These are phyloP conservation scores for Hedychridium roseum DNA, from an alignment of 2,888 invertebrate species.

Conservation along the genomic window DNA sequence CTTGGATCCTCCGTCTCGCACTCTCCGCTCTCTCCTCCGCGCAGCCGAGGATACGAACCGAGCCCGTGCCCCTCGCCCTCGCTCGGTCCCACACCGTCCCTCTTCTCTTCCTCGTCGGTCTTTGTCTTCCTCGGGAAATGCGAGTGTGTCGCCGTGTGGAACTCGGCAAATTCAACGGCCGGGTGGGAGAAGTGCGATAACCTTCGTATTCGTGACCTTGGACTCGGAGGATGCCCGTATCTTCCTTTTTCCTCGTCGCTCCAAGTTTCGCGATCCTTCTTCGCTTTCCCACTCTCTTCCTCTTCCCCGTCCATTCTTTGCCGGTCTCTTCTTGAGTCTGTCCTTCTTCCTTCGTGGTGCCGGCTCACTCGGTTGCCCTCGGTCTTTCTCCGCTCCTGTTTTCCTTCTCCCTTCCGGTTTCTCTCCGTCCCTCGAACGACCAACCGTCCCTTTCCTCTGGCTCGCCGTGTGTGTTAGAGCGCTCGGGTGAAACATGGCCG, in stretches of 20 bases:
- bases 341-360: slow-evolving; percentile 18
- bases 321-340: too few relatives aligned
- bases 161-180: slow-evolving; percentile 26
- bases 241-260: slow-evolving; percentile 9
- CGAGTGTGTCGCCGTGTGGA: slow-evolving; percentile 22
- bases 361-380: too few relatives aligned
- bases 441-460: slow-evolving; percentile 7
- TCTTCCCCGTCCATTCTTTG: background rate
- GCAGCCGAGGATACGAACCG: background rate
- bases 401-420: background rate
- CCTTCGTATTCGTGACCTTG: slow-evolving; percentile 58
- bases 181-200: slow-evolving; percentile 47
- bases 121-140: slow-evolving; percentile 19
- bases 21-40: background rate
- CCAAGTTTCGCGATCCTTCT: slow-evolving; percentile 4
- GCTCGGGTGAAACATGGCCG: slow-evolving; percentile 44
- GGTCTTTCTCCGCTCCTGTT: slow-evolving; percentile 5
- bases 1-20: background rate
- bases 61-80: background rate
- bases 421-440: slow-evolving; percentile 2
- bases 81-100: background rate
- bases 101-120: too few relatives aligned
- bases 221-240: slow-evolving; percentile 33
- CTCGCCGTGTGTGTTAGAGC: slow-evolving; percentile 21
- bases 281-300: background rate